A percentile compares a stretch with the other conserved stretches of the same genome.
Conservation (phyloP, 2,797 vertebrate species). For the Melanotaenia trifasciata region DNA sequence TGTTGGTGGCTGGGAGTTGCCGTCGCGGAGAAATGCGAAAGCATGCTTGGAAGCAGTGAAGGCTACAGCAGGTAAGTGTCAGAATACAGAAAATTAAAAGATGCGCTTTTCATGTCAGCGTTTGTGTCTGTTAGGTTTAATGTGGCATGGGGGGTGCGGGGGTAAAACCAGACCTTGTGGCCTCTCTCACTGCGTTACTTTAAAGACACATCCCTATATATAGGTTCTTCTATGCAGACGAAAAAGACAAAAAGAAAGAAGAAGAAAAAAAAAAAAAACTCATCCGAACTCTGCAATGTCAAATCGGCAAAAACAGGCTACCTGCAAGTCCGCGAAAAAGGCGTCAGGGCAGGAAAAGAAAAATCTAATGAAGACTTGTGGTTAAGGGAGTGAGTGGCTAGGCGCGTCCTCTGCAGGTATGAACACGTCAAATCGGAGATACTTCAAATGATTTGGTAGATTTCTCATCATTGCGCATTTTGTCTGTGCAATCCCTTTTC, state of each 20-base stretch:
- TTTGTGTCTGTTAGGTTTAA: constrained; percentile 27
- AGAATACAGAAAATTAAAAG: neutral
- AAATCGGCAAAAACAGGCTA: constrained; percentile 11
- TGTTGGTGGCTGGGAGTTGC: constrained; percentile 79
- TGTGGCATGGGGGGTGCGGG: constrained; percentile 21
- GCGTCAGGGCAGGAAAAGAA: constrained; percentile 48
- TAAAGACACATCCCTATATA: constrained; percentile 22
- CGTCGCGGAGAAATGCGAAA: constrained; percentile 78
- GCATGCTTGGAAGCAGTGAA: constrained; percentile 81
- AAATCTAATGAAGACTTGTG: constrained; percentile 20
- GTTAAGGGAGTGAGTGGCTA: constrained; percentile 38
- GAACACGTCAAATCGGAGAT: constrained; percentile 36
- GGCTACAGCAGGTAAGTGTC: constrained; percentile 80
- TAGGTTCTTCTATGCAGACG: neutral
- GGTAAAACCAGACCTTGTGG: constrained; percentile 26
- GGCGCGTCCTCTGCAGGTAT: constrained; percentile 80
- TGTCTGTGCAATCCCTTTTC: constrained; percentile 14
- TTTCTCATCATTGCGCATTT: constrained; percentile 27
- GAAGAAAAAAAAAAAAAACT: constrained; percentile 12
- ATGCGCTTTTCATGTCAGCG: neutral
- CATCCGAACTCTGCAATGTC: constrained; percentile 1
- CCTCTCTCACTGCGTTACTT: constrained; percentile 35
- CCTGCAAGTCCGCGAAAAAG: no score
- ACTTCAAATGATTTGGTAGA: constrained; percentile 38
- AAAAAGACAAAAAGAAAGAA: no score